A percentile compares a stretch with the other conserved stretches of the same genome.
Evolutionary conservation across 64 coral and sea anemone genomes (phyloP).

Genomic region (Actinia equina): DNA sequence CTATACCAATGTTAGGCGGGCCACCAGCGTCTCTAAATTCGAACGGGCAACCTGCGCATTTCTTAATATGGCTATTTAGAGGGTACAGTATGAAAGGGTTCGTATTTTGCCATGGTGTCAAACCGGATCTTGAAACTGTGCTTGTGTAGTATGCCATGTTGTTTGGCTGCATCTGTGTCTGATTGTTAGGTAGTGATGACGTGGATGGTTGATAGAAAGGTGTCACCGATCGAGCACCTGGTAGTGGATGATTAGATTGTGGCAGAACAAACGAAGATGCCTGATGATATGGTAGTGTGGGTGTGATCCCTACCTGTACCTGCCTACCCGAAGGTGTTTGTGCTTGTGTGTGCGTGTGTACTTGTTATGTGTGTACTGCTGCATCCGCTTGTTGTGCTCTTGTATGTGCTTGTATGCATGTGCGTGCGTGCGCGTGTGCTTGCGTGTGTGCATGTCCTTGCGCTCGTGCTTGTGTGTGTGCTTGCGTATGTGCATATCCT

Average conservation of each 20-base stretch:
- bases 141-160: neutral
- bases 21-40: conserved; percentile 23
- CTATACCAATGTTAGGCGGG: conserved; percentile 27
- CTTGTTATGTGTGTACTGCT: no score
- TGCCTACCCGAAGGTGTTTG: neutral
- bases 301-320: neutral
- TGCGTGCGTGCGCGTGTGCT: neutral
- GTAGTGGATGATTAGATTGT: neutral
- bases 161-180: neutral
- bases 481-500: neutral
- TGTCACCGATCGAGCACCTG: neutral
- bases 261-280: neutral
- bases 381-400: neutral
- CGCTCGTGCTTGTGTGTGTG: neutral
- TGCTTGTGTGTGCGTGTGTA: neutral
- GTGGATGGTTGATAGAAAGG: neutral
- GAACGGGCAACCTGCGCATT: conserved; percentile 38
- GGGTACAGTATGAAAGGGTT: conserved; percentile 27
- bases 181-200: neutral
- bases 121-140: conserved; percentile 9
- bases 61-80: conserved; percentile 11
- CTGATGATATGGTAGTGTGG: neutral
- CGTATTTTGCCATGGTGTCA: conserved; percentile 30
- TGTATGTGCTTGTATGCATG: neutral
- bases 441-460: neutral